Base-by-base conservation (phyloP, 2,888 invertebrate genomes). In the Argyra leucocephala region DNA sequence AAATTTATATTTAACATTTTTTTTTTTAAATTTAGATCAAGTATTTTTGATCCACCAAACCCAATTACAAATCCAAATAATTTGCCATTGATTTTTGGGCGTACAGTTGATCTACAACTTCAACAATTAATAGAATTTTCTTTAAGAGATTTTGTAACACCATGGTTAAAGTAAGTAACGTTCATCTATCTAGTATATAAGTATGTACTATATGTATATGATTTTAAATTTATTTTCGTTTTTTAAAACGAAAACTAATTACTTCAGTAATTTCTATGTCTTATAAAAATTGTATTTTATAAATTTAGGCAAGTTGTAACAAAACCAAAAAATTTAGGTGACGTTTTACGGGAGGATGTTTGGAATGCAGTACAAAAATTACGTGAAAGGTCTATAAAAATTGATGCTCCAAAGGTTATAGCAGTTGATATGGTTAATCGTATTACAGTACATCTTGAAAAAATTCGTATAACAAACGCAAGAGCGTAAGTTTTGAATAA, bases 361-460 rank as follows among this genome's bases (percentile, higher is more conserved):
- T 93, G 93, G 93, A 86, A 87, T 69, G 88, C 88, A 23, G 84
- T 93, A 69, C 88, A 86, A 73, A 85, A 88, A 74, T 78, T 93
- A 60, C 88, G 89, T 74, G 88, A 88, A 66, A 84, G 90, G 71
- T 80, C 91, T 57, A 81, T 85, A 9, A 85, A 87, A 73, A 84
- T 94, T 59, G 93, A 94, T 81, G 87, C 89, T 67, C 88, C 92
- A 64, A 90, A 90, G 78, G 81, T 94, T 65, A 84, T 93, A 66
- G 91, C 93, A 3, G 88, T 86, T 74, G 92, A 90, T 76, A 87
- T 93, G 82, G 88, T 92, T 2, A 84, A 84, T 64, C 88, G 87
- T 76, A 86, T 93, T 31, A 90, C 91, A 15, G 85, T 86, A 67
- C 94, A 95, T 83, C 90, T 94, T 81, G 91, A 91, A 75, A 88